A percentile compares a stretch with the other conserved stretches of the same genome.
phyloP scores from a whole-genome alignment of 2,113 vertebrate genomes.

The Gobius niger region DNA sequence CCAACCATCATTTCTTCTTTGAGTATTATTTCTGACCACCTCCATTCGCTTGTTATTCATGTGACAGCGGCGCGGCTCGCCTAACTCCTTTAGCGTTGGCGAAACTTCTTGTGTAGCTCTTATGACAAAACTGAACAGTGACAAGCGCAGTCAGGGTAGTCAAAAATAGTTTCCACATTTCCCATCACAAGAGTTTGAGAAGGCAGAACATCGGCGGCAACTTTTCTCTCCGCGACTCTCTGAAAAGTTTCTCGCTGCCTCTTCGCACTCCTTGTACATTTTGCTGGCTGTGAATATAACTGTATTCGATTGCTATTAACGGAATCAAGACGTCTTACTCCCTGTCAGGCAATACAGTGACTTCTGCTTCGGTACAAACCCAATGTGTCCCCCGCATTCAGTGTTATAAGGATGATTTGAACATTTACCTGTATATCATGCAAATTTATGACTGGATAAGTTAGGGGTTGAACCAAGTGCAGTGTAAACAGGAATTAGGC shows the following conservation, averaged over 20 bases:
- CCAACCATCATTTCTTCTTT: constrained; percentile 4
- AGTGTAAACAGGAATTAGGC: not conserved
- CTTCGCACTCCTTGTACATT: constrained; percentile 16
- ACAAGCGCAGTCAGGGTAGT: constrained; percentile 28
- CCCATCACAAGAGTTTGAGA: constrained; percentile 31
- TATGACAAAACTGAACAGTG: constrained; percentile 37
- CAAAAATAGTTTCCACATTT: constrained; percentile 32
- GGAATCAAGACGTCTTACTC: constrained; percentile 32
- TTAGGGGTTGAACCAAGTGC: not conserved
- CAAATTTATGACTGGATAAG: not conserved
- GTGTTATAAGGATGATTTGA: not conserved
- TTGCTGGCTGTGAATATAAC: constrained; percentile 35
- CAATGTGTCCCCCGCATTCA: constrained; percentile 6
- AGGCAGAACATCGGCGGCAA: constrained; percentile 22
- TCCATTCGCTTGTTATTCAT: constrained; percentile 9
- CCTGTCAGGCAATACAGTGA: constrained; percentile 44
- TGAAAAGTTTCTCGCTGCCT: constrained; percentile 28
- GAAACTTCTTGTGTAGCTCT: constrained; percentile 27
- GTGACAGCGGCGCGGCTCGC: not conserved
- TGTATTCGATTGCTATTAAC: constrained; percentile 44
- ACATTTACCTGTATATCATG: not conserved
- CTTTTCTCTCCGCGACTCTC: constrained; percentile 26
- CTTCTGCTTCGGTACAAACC: constrained; percentile 12
- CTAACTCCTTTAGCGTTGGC: constrained; percentile 2
- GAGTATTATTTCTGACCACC: constrained; percentile 2